Conservation (phyloP, 2,797 vertebrate species). For the Tragopan temminckii region DNA sequence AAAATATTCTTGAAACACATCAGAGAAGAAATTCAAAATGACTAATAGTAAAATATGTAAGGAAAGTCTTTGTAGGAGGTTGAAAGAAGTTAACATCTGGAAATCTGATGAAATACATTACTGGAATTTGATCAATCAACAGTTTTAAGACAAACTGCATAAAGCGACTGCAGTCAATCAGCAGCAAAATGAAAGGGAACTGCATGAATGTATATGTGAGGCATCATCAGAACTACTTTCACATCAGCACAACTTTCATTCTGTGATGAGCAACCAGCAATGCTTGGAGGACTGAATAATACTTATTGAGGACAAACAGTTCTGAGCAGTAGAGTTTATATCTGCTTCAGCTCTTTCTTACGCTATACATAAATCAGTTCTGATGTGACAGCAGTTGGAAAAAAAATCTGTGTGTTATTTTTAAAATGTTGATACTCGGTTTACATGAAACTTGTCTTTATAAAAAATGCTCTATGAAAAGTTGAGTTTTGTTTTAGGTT, state of each 20-base stretch:
- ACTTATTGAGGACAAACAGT: background rate
- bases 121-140: background rate
- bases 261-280: background rate
- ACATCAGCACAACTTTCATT: background rate
- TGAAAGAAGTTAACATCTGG: background rate
- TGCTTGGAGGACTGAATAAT: background rate
- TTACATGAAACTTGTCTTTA: background rate
- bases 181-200: slow-evolving; percentile 14
- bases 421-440: background rate
- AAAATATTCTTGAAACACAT: background rate
- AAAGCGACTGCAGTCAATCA: background rate
- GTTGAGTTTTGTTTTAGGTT: background rate
- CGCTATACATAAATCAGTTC: background rate
- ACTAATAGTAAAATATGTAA: background rate
- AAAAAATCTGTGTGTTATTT: background rate
- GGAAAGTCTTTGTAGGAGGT: background rate
- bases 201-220: background rate
- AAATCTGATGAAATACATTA: background rate
- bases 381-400: background rate
- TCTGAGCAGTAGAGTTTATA: background rate
- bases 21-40: background rate
- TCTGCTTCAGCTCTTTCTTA: background rate
- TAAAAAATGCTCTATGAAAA: background rate
- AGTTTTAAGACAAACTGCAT: slow-evolving; percentile 15
- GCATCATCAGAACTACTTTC: background rate